Evolutionary conservation across 2,113 vertebrate species (phyloP).

Genomic region (Erinaceus europaeus): DNA sequence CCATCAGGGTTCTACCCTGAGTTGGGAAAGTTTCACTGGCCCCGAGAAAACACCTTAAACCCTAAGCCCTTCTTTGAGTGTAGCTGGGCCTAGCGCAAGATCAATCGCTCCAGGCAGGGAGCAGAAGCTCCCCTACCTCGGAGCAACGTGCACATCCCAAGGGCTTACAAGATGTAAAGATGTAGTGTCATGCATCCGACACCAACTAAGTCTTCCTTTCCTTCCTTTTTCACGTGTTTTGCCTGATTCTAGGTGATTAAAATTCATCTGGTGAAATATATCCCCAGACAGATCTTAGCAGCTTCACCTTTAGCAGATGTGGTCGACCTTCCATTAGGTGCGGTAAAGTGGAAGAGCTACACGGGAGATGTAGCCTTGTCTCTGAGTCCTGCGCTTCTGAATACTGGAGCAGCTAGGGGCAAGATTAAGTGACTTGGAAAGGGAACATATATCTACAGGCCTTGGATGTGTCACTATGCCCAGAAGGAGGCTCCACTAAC

Average conservation of each 20-base stretch:
- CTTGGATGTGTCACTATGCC: not conserved
- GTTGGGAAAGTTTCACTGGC: not conserved
- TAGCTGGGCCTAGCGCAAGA: not conserved
- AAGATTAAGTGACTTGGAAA: not conserved
- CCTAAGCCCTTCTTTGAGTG: not conserved
- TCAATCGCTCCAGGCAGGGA: not conserved
- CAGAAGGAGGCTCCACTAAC: not conserved
- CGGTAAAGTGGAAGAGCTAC: not conserved
- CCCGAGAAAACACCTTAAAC: not conserved
- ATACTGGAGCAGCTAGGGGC: not conserved
- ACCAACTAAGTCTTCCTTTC: not conserved
- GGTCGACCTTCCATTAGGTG: slow-evolving; percentile 29
- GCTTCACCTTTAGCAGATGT: not conserved
- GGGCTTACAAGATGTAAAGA: slow-evolving; percentile 31
- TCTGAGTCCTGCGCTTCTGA: not conserved
- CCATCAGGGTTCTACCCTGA: not conserved
- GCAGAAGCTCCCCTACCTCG: not conserved
- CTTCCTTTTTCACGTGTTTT: not conserved
- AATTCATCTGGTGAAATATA: slow-evolving; percentile 51
- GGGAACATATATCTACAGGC: not conserved
- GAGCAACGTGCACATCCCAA: slow-evolving; percentile 2
- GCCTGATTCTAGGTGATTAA: slow-evolving; percentile 57
- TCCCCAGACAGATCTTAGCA: slow-evolving; percentile 29
- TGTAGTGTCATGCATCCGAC: not conserved
- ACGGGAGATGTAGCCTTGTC: not conserved